Evolutionary conservation across 2,888 invertebrate genomes (phyloP).

Genomic region (Drosophila borborema): DNA sequence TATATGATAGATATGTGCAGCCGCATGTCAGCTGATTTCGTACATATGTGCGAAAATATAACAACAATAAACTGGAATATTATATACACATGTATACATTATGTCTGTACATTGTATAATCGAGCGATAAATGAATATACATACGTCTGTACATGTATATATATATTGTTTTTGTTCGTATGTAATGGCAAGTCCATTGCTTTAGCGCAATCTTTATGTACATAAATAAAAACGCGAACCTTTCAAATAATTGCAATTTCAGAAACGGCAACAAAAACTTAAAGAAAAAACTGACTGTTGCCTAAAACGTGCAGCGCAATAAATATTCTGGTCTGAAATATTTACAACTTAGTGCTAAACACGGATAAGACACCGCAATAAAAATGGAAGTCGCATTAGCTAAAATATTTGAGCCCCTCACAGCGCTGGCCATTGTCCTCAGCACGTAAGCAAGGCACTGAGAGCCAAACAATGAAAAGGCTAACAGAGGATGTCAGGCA

Average conservation of each 20-base stretch:
- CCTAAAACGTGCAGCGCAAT: conserved; percentile 59
- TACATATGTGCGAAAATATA: conserved; percentile 62
- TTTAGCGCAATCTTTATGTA: conserved; percentile 50
- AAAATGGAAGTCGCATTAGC: conserved; percentile 34
- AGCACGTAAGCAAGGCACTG: conserved; percentile 32
- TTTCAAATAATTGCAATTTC: conserved; percentile 74
- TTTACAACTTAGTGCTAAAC: conserved; percentile 57
- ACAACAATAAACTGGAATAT: conserved; percentile 12
- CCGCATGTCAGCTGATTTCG: conserved; percentile 47
- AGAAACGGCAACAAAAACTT: conserved; percentile 24
- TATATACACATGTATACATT: conserved; percentile 10
- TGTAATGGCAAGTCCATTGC: conserved; percentile 54
- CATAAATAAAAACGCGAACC: conserved; percentile 66
- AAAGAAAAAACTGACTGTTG: conserved; percentile 29
- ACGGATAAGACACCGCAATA: conserved; percentile 33
- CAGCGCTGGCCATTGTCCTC: conserved; percentile 58
- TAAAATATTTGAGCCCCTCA: conserved; percentile 47
- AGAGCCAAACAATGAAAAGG: conserved; percentile 18
- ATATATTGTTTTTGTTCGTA: not conserved
- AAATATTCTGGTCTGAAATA: conserved; percentile 57
- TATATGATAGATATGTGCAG: conserved; percentile 42
- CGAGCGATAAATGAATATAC: conserved; percentile 47
- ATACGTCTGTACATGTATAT: conserved; percentile 24
- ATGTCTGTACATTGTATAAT: conserved; percentile 41
- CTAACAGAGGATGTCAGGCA: not conserved